A percentile compares a stretch with the other conserved stretches of the same genome.
phyloP scores from a whole-genome alignment of 2,888 invertebrate genomes.

The Candidula unifasciata region DNA sequence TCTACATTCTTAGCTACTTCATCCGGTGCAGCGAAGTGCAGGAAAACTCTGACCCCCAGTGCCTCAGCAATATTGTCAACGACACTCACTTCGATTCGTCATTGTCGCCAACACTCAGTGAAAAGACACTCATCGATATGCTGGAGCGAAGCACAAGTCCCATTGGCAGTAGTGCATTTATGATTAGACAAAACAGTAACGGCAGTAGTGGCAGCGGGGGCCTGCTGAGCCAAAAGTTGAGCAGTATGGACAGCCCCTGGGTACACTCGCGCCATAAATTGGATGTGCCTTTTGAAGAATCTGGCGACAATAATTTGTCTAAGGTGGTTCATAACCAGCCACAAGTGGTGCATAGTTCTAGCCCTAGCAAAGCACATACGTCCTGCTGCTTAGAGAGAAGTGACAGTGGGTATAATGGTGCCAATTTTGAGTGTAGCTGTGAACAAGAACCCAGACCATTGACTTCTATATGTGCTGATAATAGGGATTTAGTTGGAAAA shows the following conservation, averaged over 20 bases:
- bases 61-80: constrained; percentile 61
- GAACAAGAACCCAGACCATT: neutral
- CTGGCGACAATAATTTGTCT: neutral
- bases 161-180: neutral
- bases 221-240: neutral
- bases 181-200: constrained; percentile 27
- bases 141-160: constrained; percentile 28
- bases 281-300: constrained; percentile 12
- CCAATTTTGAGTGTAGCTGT: constrained; percentile 22
- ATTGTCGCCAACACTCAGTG: constrained; percentile 60
- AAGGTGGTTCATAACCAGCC: neutral
- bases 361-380: neutral
- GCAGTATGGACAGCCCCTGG: constrained; percentile 23
- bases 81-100: constrained; percentile 57
- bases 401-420: constrained; percentile 24
- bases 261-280: constrained; percentile 17
- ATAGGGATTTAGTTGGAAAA: constrained; percentile 27
- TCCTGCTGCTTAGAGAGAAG: constrained; percentile 33
- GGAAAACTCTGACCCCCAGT: constrained; percentile 73
- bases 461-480: constrained; percentile 8
- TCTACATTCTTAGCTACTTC: constrained; percentile 90
- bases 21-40: constrained; percentile 87
- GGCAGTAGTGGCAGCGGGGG: neutral
- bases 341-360: neutral
- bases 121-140: constrained; percentile 54